Conservation (phyloP, 2,888 invertebrate species). For the Hirtodrosophila cameraria region DNA sequence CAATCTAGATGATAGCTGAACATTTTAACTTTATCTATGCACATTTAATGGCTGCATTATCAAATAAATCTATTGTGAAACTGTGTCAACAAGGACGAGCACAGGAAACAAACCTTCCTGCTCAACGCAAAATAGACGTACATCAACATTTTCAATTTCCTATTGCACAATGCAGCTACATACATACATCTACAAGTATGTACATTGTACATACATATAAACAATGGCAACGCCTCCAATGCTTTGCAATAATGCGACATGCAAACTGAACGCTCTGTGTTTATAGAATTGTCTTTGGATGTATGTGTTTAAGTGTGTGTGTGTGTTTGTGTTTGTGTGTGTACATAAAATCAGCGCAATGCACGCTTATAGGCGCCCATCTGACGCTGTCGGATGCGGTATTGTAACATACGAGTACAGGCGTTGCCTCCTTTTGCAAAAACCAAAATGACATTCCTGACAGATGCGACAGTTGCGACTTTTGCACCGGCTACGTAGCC, state of each 20-base stretch:
- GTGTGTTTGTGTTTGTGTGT: constrained; percentile 2
- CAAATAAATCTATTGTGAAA: not conserved
- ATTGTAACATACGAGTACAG: constrained; percentile 42
- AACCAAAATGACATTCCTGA: constrained; percentile 42
- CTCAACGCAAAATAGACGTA: constrained; percentile 9
- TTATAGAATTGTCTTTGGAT: not conserved
- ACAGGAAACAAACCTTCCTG: constrained; percentile 31
- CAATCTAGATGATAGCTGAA: too few relatives aligned
- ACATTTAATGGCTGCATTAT: too few relatives aligned
- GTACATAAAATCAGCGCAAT: constrained; percentile 45
- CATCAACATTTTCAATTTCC: constrained; percentile 53
- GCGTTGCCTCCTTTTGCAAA: constrained; percentile 28
- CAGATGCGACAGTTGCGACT: constrained; percentile 32
- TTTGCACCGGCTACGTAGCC: constrained; percentile 39
- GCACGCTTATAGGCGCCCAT: constrained; percentile 37
- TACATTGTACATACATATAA: constrained; percentile 17
- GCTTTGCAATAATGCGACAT: constrained; percentile 22
- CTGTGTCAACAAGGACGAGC: constrained; percentile 6
- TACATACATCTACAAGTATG: constrained; percentile 34
- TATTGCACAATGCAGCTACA: constrained; percentile 13
- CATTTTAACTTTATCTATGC: too few relatives aligned
- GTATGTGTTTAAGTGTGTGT: not conserved
- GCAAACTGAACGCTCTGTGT: constrained; percentile 21
- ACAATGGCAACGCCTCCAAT: constrained; percentile 32
- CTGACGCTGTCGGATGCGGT: constrained; percentile 49